These are phyloP conservation scores for Sebastes fasciatus DNA, from an alignment of 2,113 vertebrate species.

Conservation along the genomic window DNA sequence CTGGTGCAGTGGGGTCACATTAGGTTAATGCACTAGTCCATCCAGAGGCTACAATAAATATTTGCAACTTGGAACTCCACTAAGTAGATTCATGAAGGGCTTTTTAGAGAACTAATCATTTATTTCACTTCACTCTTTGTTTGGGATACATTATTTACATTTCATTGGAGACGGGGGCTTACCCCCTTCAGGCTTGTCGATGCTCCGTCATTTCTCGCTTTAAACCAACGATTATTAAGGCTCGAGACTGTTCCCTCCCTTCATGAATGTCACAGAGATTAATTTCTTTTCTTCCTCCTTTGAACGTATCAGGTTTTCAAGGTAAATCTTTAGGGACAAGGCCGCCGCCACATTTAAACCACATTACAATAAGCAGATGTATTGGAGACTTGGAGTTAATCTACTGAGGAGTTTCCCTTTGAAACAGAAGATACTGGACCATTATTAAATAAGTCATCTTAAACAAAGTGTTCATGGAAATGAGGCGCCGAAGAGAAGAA, in stretches of 20 bases:
- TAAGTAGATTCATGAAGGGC: neutral
- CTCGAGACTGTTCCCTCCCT: neutral
- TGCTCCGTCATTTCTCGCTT: neutral
- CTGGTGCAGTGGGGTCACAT: constrained; percentile 53
- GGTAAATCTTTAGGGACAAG: neutral
- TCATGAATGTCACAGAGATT: neutral
- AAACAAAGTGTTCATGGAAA: constrained; percentile 18
- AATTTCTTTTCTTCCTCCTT: neutral
- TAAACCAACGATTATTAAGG: neutral
- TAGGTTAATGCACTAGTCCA: constrained; percentile 17
- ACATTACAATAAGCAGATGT: constrained; percentile 5
- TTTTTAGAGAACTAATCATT: constrained; percentile 1
- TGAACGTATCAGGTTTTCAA: constrained; percentile 23
- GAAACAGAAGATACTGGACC: neutral
- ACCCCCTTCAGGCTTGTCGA: neutral
- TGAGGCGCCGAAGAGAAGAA: neutral
- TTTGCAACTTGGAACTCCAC: constrained; percentile 12
- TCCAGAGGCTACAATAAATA: constrained; percentile 23
- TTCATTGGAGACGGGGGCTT: neutral
- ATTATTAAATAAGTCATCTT: constrained; percentile 8
- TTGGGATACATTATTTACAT: neutral
- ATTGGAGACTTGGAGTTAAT: neutral
- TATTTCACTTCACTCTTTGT: constrained; percentile 10
- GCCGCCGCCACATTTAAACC: constrained; percentile 13
- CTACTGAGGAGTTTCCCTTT: neutral